Evolutionary conservation across 2,888 invertebrate species (phyloP), one percentile per base, ranked within the genome.

Genomic region (Elegia similella): DNA sequence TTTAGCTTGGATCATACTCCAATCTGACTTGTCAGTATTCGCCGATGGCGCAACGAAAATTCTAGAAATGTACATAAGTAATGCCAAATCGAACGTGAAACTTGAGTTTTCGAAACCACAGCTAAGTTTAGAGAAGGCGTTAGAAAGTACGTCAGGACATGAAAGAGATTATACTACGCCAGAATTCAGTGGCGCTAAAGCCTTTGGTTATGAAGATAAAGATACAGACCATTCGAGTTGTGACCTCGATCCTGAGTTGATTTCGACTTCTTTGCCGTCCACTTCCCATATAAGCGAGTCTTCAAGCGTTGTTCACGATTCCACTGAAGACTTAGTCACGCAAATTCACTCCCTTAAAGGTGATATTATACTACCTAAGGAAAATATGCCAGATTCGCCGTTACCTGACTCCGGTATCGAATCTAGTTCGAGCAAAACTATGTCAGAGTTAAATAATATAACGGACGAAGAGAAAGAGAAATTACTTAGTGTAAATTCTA

Each of bases 401-500:
- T 62, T 92, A 52, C 91, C 91, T 0, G 90, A 92, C 69, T 88
- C 88, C 0, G 92, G 88, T 1, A 75, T 86, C 1, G 92, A 91
- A 53, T 86, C 86, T 0, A 78, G 74, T 62, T 80, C 86, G 1
- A 84, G 88, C 0, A 89, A 88, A 73, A 78, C 80, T 6, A 69
- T 69, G 0, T 73, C 87, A 0, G 93, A 93, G 70, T 85, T 94
- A 59, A 89, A 94, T 55, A 98, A 98, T 82, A 96, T 98, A 16
- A 98, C 98, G 0, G 98, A 98, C 75, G 98, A 98, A 80, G 98
- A 98, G 76, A 98, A 98, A 75, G 95, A 97, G 71, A 93, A 95
- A 60, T 60, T 92, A n/a, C 73, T 88, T 6, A 73, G 78, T 38
- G 80, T 72, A 0, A 64, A 73, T 12, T 67, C 84, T 0, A 72